Base-by-base conservation (phyloP, 2,113 vertebrate genomes). In the Turnix velox region DNA sequence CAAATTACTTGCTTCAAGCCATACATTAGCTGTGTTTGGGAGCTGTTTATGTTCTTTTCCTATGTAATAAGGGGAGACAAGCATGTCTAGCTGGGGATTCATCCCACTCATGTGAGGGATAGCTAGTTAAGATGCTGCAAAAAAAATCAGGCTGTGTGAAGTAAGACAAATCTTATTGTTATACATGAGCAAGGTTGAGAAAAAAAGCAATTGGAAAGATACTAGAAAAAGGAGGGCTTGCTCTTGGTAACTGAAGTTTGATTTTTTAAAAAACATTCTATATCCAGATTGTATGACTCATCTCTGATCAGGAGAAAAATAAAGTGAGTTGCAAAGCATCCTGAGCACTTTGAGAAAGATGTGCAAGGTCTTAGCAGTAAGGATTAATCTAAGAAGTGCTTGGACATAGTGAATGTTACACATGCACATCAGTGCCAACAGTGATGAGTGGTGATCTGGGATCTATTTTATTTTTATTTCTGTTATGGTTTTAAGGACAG, bases 61-160 rank as follows among this genome's bases (percentile, higher is more conserved):
- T 82, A 57, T 61, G 54, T 82, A 69, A 91, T 84, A 82, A 72
- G 86, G 71, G 45, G 73, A 93, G 86, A 92, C 78, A 72, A 58
- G 45, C 69, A 91, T 2, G 18, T 94, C 81, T 79, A 82, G 78
- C 66, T 78, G 78, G 62, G 31, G 66, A 87, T 92, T 94, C 81
- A 79, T 89, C 91, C 84, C 89, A 91, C 84, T 85, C 81, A 78
- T 89, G 68, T 0, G 33, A 87, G 74, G 79, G 62, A 68, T 84
- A 43, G 81, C 66, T 94, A 27, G 85, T 92, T 89, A 87, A 87
- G 81, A 49, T 48, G 80, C 48, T 49, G 45, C 2, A 13, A 84
- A 79, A 79, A 92, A 58, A 62, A 66, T 87, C 82, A 91, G 76
- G n/a, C 66, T 89, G 81, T 40, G 78, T 95, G 72, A 91, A 92